Conservation (phyloP, 1,140 invertebrate genomes). For the Coelopa frigida region DNA sequence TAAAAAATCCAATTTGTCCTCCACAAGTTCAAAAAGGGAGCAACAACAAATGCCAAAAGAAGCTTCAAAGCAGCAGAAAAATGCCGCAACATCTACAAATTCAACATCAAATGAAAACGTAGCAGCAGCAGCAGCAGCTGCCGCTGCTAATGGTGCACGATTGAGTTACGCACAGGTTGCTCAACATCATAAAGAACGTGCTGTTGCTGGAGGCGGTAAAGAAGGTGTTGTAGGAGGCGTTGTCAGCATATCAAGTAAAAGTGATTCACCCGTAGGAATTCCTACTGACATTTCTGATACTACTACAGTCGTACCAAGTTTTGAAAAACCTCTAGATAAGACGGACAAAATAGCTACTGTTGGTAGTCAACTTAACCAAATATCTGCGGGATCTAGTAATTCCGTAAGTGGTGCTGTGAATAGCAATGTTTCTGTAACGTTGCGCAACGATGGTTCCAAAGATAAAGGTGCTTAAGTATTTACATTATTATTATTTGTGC, state of each 20-base stretch:
- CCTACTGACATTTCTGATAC: neutral
- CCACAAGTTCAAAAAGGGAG: too few species aligned
- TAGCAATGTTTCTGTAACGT: slow-evolving; percentile 13
- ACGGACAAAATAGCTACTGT: too few species aligned
- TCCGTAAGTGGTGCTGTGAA: slow-evolving; percentile 20
- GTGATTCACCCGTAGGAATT: neutral
- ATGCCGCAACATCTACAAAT: slow-evolving; percentile 31
- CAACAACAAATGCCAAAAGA: slow-evolving; percentile 27
- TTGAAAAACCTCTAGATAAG: neutral
- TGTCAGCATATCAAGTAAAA: slow-evolving; percentile 14
- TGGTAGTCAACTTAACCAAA: slow-evolving; percentile 6
- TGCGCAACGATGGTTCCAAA: slow-evolving; percentile 16
- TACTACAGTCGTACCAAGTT: neutral
- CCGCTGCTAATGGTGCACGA: slow-evolving; percentile 49
- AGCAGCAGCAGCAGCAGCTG: slow-evolving; percentile 10
- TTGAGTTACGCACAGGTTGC: slow-evolving; percentile 80
- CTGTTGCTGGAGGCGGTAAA: slow-evolving; percentile 24
- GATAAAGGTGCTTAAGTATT: slow-evolving; percentile 11
- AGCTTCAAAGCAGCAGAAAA: slow-evolving; percentile 33
- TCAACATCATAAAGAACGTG: slow-evolving; percentile 59
- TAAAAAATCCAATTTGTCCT: too few species aligned
- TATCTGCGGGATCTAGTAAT: slow-evolving; percentile 12
- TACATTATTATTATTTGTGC: too few species aligned
- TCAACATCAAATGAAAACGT: slow-evolving; percentile 44
- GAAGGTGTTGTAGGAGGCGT: neutral